phyloP scores from a whole-genome alignment of 2,888 invertebrate genomes.

The Pandemis cinnamomeana region DNA sequence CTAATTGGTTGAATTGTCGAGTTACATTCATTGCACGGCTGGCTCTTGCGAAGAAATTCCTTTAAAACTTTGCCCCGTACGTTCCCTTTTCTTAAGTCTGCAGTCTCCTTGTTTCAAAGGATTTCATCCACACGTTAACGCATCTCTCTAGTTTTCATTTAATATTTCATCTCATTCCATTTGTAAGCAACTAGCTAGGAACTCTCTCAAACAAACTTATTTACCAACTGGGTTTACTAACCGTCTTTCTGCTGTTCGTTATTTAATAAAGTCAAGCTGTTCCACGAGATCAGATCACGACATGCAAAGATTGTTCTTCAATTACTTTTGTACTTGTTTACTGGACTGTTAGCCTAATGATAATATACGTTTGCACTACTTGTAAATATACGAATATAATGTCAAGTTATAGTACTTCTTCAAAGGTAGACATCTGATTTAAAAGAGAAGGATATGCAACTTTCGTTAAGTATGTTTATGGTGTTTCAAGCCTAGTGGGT shows the following conservation, averaged over 20 bases:
- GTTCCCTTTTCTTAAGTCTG: conserved; percentile 27
- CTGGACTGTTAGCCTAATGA: conserved; percentile 39
- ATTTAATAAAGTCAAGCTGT: not conserved
- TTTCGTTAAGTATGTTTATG: no score
- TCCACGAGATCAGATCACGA: no score
- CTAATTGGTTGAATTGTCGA: conserved; percentile 32
- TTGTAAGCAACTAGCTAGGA: conserved; percentile 3
- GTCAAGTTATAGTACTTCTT: conserved; percentile 18
- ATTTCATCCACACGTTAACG: conserved; percentile 1
- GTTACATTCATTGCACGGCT: conserved; percentile 19
- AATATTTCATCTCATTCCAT: conserved; percentile 2
- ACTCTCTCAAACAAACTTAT: not conserved
- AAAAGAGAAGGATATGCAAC: no score
- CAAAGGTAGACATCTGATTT: conserved; percentile 12
- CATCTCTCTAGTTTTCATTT: conserved; percentile 13
- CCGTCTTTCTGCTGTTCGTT: not conserved
- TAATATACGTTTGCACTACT: not conserved
- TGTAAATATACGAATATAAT: conserved; percentile 15
- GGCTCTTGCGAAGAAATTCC: conserved; percentile 9
- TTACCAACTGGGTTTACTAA: not conserved
- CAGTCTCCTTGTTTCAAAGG: conserved; percentile 10
- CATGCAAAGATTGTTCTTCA: no score
- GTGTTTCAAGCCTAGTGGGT: no score
- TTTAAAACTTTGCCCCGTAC: conserved; percentile 26
- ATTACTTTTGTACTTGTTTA: no score